Conservation (phyloP, 2,113 vertebrate genomes). For the Gracilinanus agilis region DNA sequence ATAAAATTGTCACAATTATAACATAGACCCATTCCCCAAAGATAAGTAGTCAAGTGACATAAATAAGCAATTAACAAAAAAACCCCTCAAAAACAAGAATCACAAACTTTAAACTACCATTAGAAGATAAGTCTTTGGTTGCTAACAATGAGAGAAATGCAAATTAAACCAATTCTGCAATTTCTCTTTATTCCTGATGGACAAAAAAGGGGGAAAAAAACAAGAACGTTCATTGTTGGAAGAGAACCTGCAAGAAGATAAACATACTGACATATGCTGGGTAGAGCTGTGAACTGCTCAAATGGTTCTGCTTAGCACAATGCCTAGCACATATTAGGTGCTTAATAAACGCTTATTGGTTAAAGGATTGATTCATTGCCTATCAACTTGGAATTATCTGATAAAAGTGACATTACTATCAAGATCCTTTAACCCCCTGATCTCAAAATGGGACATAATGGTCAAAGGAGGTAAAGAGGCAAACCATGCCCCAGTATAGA, state of each 20-base stretch:
- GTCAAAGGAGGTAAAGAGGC: not conserved
- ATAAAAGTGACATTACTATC: not conserved
- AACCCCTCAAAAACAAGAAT: not conserved
- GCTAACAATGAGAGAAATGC: not conserved
- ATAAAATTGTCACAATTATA: not conserved
- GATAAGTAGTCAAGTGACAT: not conserved
- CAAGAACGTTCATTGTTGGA: not conserved
- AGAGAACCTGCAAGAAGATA: not conserved
- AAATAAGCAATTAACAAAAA: not conserved
- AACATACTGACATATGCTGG: not conserved
- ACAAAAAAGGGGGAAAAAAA: not conserved
- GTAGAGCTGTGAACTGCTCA: not conserved
- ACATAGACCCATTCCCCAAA: not conserved
- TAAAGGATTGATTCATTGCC: not conserved
- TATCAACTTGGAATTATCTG: not conserved
- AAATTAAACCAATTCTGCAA: not conserved
- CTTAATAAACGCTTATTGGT: not conserved
- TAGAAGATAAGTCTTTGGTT: not conserved
- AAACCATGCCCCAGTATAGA: not conserved
- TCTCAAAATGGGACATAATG: not conserved
- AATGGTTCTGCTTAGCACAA: not conserved
- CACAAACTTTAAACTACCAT: not conserved
- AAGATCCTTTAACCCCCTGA: not conserved
- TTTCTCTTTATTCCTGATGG: not conserved
- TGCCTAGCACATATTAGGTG: not conserved